Evolutionary conservation across 2,888 invertebrate species (phyloP).

Genomic region (Ischnus inquisitorius): DNA sequence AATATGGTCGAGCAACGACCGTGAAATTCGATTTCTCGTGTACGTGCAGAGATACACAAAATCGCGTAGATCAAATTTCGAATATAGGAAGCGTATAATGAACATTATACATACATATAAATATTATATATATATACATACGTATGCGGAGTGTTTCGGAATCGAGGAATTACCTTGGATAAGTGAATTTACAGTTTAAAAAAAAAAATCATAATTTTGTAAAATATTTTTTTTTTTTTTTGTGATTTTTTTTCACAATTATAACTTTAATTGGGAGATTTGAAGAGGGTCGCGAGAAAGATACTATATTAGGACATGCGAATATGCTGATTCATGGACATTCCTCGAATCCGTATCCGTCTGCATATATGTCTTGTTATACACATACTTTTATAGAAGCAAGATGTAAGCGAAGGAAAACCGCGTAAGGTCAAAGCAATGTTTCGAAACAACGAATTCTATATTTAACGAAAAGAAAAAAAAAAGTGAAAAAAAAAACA

Average conservation of each 20-base stretch:
- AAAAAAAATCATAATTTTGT: neutral
- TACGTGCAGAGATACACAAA: slow-evolving; percentile 40
- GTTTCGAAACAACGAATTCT: slow-evolving; percentile 85
- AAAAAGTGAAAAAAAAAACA: slow-evolving; percentile 73
- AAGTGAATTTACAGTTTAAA: slow-evolving; percentile 24
- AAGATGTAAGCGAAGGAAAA: slow-evolving; percentile 72
- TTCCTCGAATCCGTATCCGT: slow-evolving; percentile 47
- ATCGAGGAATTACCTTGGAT: slow-evolving; percentile 20
- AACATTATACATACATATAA: slow-evolving; percentile 78
- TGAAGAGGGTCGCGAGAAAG: slow-evolving; percentile 74
- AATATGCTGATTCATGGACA: slow-evolving; percentile 64
- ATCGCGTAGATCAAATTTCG: slow-evolving; percentile 56
- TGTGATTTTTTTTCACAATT: neutral
- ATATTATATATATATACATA: slow-evolving; percentile 68
- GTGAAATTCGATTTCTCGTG: slow-evolving; percentile 14
- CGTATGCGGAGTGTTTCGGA: slow-evolving; percentile 47
- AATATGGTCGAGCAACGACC: neutral
- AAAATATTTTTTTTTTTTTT: neutral
- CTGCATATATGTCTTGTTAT: slow-evolving; percentile 58
- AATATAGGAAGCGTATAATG: slow-evolving; percentile 71
- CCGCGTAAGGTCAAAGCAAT: slow-evolving; percentile 81
- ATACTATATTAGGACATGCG: slow-evolving; percentile 48
- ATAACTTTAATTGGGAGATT: slow-evolving; percentile 34
- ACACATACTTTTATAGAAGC: slow-evolving; percentile 66
- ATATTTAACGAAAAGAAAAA: slow-evolving; percentile 76